Conservation (phyloP, 2,113 vertebrate species). For the Xenopus tropicalis region DNA sequence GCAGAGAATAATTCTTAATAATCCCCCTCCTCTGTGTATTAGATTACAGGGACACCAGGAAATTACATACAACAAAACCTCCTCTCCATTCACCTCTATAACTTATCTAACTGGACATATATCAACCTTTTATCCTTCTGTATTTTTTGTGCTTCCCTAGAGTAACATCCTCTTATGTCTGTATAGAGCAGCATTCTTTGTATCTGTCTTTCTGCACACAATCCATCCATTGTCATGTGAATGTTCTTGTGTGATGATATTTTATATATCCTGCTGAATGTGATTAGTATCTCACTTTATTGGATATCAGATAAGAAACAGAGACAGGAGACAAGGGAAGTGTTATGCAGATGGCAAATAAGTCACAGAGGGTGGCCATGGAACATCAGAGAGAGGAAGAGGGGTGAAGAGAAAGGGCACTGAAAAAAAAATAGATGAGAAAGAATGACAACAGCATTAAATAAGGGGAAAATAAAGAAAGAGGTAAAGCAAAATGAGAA, state of each 20-base stretch:
- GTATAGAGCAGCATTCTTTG: no score
- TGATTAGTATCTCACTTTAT: slow-evolving; percentile 7
- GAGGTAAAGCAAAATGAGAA: background rate
- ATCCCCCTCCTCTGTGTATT: background rate
- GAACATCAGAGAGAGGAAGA: background rate
- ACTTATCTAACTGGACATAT: background rate
- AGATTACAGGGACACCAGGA: background rate
- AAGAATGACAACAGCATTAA: no score
- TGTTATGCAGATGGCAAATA: no score
- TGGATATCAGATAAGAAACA: slow-evolving; percentile 3
- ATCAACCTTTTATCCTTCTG: background rate
- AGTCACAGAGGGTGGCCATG: slow-evolving; percentile 6
- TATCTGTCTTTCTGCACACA: background rate
- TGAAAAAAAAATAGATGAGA: background rate
- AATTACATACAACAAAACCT: background rate
- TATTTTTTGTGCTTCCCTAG: background rate
- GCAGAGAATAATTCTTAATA: background rate
- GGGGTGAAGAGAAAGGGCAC: background rate
- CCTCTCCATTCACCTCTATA: background rate
- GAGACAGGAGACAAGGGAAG: background rate
- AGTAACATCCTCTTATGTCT: background rate
- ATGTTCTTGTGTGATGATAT: background rate
- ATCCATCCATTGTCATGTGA: background rate
- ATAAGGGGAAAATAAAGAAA: background rate
- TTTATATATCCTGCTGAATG: slow-evolving; percentile 20